These are phyloP conservation scores for Lutjanus argentimaculatus DNA, from an alignment of 2,797 vertebrate genomes.

Conservation along the genomic window DNA sequence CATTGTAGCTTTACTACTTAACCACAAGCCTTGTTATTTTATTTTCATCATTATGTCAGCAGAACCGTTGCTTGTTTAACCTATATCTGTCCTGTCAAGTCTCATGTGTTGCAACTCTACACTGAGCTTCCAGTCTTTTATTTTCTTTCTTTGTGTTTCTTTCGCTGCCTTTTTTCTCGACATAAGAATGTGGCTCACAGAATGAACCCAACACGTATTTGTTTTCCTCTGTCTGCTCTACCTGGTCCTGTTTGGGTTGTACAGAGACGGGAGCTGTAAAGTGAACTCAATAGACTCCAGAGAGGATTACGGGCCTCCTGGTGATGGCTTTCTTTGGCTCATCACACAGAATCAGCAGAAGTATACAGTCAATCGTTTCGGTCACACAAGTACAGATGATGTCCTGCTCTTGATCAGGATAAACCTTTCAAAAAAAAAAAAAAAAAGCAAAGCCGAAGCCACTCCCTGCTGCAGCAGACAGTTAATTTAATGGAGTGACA, in stretches of 20 bases:
- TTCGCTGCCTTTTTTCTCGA: neutral
- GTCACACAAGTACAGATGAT: conserved; percentile 41
- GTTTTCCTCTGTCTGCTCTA: conserved; percentile 17
- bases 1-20: conserved; percentile 52
- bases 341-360: conserved; percentile 42
- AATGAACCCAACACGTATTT: conserved; percentile 17
- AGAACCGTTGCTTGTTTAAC: conserved; percentile 48
- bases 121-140: conserved; percentile 13
- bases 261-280: conserved; percentile 22
- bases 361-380: conserved; percentile 27
- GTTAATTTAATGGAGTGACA: conserved; percentile 59
- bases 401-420: conserved; percentile 34
- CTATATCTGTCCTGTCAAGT: conserved; percentile 44
- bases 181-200: neutral
- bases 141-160: conserved; percentile 10
- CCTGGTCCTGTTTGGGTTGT: conserved; percentile 10
- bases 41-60: conserved; percentile 64
- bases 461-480: neutral
- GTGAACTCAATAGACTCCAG: conserved; percentile 39
- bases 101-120: conserved; percentile 21
- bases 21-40: conserved; percentile 65
- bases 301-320: conserved; percentile 58
- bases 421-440: conserved; percentile 32
- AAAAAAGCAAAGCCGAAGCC: conserved; percentile 14
- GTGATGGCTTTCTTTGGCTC: conserved; percentile 63